Base-by-base conservation (phyloP, 2,797 vertebrate genomes). In the Aeoliscus strigatus region DNA sequence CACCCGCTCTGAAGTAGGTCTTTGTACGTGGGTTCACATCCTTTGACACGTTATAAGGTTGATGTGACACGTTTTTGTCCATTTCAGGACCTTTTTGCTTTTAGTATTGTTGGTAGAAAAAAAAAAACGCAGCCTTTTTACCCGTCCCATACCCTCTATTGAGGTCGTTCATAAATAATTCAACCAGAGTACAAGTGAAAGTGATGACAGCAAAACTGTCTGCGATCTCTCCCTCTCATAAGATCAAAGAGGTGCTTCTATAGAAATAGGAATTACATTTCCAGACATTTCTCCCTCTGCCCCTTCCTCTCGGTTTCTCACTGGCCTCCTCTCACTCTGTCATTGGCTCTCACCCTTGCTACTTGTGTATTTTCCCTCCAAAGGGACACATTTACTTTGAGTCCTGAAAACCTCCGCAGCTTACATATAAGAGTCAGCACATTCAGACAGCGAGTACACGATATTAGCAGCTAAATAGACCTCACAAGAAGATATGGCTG, bases 91-190 rank as follows among this genome's bases (percentile, higher is more conserved):
- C 53, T 66, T 82, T 75, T 79, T 67, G 63, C 84, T 76, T 83
- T 83, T 85, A 76, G 81, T 77, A 83, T 86, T 87, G 82, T 85
- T 82, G 73, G 66, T 70, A 3, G 18, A 21, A 21, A 66, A 82
- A 86, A 81, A 79, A 63, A n/a, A n/a, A n/a, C n/a, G n/a, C n/a
- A n/a, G n/a, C n/a, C 65, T 73, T 85, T 89, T 86, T 87, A 79
- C 79, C 85, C 84, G 79, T 87, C 81, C 72, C 76, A 73, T 79
- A 79, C 80, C 76, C 74, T 83, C 83, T 80, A 79, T 86, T 80
- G 83, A 88, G 87, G 84, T 83, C 86, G 86, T 88, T 87, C 81
- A 88, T 90, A 89, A 90, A 90, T 90, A 88, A 90, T 90, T 90
- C 84, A 89, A 73, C 66, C 44, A 35, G 77, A 80, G 84, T 80